These are phyloP conservation scores for Standfussiana lucernea DNA, from an alignment of 2,888 invertebrate species.

Conservation along the genomic window DNA sequence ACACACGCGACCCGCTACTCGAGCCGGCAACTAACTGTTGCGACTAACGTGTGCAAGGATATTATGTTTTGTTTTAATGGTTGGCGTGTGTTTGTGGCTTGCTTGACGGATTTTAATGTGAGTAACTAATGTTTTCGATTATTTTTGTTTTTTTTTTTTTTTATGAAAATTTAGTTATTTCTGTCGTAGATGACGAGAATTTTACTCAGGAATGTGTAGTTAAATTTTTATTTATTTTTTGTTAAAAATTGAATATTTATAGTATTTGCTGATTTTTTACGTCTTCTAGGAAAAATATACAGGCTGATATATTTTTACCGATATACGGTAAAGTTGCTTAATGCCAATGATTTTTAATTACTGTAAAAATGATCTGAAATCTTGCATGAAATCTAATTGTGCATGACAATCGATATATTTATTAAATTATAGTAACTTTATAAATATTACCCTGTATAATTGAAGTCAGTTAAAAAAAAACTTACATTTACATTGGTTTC, in stretches of 20 bases:
- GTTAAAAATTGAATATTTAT: constrained; percentile 23
- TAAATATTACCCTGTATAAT: constrained; percentile 34
- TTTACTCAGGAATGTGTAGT: constrained; percentile 13
- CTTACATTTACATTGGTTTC: background rate
- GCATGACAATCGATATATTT: constrained; percentile 42
- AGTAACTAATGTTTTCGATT: background rate
- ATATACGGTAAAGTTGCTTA: background rate
- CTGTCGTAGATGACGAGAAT: background rate
- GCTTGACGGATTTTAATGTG: background rate
- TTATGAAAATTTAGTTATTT: background rate
- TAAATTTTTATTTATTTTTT: constrained; percentile 36
- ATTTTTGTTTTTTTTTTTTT: background rate
- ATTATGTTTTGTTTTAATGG: constrained; percentile 35
- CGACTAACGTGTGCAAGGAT: constrained; percentile 28
- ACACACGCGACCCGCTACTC: background rate
- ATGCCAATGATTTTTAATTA: constrained; percentile 46
- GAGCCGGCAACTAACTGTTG: constrained; percentile 24
- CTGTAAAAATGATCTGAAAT: constrained; percentile 53
- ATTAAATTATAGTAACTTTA: constrained; percentile 18
- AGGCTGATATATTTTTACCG: constrained; percentile 21
- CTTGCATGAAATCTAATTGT: constrained; percentile 42
- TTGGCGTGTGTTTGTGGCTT: constrained; percentile 9
- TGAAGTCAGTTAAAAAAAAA: background rate
- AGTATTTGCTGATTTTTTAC: constrained; percentile 9
- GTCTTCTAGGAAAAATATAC: constrained; percentile 5